Conservation (phyloP, 2,113 vertebrate genomes). For the Datnioides undecimradiatus region DNA sequence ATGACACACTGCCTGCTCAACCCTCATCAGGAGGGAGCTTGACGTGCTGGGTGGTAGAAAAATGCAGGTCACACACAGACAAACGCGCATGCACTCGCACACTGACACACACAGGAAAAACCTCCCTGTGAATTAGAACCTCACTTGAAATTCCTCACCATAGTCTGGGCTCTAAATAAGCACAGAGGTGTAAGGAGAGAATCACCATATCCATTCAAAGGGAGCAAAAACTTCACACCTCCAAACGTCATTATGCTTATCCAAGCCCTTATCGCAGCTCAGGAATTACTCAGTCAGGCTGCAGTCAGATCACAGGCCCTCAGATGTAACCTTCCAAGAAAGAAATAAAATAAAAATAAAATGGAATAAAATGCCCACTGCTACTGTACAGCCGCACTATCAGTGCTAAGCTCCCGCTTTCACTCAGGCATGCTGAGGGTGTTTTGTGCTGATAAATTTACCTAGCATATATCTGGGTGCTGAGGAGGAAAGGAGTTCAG, state of each 20-base stretch:
- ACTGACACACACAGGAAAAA: conserved; percentile 42
- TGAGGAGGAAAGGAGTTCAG: conserved; percentile 30
- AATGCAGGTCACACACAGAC: conserved; percentile 43
- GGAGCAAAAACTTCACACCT: conserved; percentile 77
- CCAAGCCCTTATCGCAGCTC: conserved; percentile 75
- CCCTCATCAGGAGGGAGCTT: conserved; percentile 31
- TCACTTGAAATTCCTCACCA: conserved; percentile 80
- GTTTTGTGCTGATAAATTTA: conserved; percentile 72
- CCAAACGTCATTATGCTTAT: conserved; percentile 81
- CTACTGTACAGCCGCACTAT: conserved; percentile 58
- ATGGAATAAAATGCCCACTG: conserved; percentile 65
- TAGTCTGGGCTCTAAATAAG: conserved; percentile 73
- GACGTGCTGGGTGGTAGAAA: conserved; percentile 21
- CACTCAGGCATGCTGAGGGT: conserved; percentile 51
- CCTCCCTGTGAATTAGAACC: conserved; percentile 57
- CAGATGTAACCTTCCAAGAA: conserved; percentile 58
- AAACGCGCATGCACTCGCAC: conserved; percentile 3
- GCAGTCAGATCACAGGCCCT: conserved; percentile 68
- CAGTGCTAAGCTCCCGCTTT: conserved; percentile 57
- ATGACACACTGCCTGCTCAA: conserved; percentile 23
- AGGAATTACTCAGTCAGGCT: conserved; percentile 69
- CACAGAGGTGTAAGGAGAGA: conserved; percentile 73
- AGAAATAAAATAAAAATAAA: conserved; percentile 63
- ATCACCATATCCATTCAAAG: conserved; percentile 76
- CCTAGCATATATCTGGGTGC: conserved; percentile 43